Base-by-base conservation (phyloP, 2,113 vertebrate genomes). In the Coryphaenoides rupestris region DNA sequence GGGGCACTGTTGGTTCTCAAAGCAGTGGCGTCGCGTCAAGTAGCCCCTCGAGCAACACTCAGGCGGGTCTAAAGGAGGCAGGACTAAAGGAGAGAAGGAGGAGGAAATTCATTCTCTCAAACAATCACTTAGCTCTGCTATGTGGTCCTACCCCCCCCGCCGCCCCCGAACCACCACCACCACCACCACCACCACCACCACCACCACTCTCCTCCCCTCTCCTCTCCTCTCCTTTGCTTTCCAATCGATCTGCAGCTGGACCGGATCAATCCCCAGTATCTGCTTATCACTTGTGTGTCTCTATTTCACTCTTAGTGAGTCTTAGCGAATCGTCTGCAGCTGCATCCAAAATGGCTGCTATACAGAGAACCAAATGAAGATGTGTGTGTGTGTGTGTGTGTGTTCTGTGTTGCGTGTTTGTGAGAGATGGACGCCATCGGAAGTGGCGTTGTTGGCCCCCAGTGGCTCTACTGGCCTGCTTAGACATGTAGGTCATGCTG, bases 31-130 rank as follows among this genome's bases (percentile, higher is more conserved):
- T n/a, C n/a, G n/a, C 60, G 55, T 64, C 70, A 65, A n/a, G n/a
- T 55, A 17, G n/a, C n/a, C n/a, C n/a, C n/a, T 55, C 45, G 68
- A 49, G 33, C 54, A n/a, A n/a, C 57, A 52, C 62, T 58, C 33
- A 2, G 55, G 22, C 40, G 59, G 62, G 60, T 69, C 58, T n/a
- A n/a, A n/a, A n/a, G n/a, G n/a, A n/a, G n/a, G n/a, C n/a, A n/a
- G n/a, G n/a, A 66, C 63, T 74, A 21, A 21, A 54, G 58, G 72
- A 77, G 66, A 55, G 53, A 66, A n/a, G n/a, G n/a, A n/a, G n/a
- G n/a, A n/a, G 21, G 60, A 66, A 78, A 46, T 23, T 40, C 62
- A 12, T 21, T 54, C n/a, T n/a, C n/a, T n/a, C n/a, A n/a, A n/a
- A 68, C 62, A 60, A 24, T 19, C 23, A 40, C 22, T 65, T 10